Base-by-base conservation (phyloP, 2,888 invertebrate species). In the Thymelicus lineola region DNA sequence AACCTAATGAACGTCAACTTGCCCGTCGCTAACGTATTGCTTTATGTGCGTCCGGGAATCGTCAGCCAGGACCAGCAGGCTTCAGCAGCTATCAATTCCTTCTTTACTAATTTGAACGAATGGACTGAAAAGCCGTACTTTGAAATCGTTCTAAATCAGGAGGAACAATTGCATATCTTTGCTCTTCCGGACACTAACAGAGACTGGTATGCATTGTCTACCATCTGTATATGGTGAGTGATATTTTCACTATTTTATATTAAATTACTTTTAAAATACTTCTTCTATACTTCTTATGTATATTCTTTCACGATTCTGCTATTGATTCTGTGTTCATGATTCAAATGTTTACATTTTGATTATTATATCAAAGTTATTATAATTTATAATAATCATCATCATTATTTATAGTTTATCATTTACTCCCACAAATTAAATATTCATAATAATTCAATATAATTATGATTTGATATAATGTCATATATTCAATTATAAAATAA, bases 171-270 rank as follows among this genome's bases (percentile, higher is more conserved):
- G 77, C 81, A 84, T 72, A 77, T 93, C 2, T 72, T 91, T 7
- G 91, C 88, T 0, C 66, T 92, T 20, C 92, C 93, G 14, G 93
- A 93, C 76, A 79, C 88, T 0, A 75, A 81, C 1, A 82, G 77
- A 15, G 85, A 89, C 28, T 93, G 92, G 93, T 77, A 85, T 62
- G 83, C 91, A 0, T 75, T 93, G 1, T 90, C 91, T 0, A 86
- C 84, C 0, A 78, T 91, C 38, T 88, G 85, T n/a, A 82, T 93
- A 74, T 93, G 93, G 93, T 93, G 76, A 87, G 91, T 82, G 10
- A 12, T 38, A 50, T 12, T 50, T 15, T 62, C 9, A 15, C 9
- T 7, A 3, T 17, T n/a, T n/a, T n/a, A n/a, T n/a, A n/a, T n/a
- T n/a, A n/a, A n/a, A n/a, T n/a, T n/a, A n/a, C n/a, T n/a, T n/a